Conservation (phyloP, 2,113 vertebrate genomes). For the Riparia riparia region DNA sequence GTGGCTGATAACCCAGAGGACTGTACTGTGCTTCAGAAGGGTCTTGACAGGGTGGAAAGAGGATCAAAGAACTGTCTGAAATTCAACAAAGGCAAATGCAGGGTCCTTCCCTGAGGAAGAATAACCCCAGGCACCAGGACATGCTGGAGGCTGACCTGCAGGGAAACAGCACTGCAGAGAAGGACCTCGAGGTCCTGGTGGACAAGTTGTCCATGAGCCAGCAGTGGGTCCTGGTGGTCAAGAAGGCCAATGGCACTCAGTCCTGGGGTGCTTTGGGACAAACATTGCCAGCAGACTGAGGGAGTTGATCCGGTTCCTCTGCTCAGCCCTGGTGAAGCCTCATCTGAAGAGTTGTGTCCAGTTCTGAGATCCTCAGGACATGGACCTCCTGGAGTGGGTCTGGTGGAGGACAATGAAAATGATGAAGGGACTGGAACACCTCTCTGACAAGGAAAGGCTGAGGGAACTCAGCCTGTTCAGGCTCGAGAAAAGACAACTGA, state of each 20-base stretch:
- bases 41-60: background rate
- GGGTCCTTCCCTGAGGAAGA: background rate
- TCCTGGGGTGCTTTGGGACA: background rate
- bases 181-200: background rate
- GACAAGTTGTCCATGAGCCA: background rate
- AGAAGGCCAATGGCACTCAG: background rate
- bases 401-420: background rate
- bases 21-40: background rate
- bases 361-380: background rate
- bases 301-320: background rate
- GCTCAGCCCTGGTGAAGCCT: background rate
- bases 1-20: fast-evolving
- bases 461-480: background rate
- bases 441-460: background rate
- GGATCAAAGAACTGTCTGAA: background rate
- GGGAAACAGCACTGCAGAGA: background rate
- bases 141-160: background rate
- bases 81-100: background rate
- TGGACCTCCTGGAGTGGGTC: too few relatives aligned
- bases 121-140: background rate
- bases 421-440: background rate
- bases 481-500: background rate
- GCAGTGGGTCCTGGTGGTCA: background rate
- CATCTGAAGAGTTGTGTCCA: background rate
- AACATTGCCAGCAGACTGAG: background rate